Percentiles rank a stretch among this genome's conserved stretches.
Conservation (phyloP, 1,140 invertebrate genomes). For the Lanistes nyassanus region DNA sequence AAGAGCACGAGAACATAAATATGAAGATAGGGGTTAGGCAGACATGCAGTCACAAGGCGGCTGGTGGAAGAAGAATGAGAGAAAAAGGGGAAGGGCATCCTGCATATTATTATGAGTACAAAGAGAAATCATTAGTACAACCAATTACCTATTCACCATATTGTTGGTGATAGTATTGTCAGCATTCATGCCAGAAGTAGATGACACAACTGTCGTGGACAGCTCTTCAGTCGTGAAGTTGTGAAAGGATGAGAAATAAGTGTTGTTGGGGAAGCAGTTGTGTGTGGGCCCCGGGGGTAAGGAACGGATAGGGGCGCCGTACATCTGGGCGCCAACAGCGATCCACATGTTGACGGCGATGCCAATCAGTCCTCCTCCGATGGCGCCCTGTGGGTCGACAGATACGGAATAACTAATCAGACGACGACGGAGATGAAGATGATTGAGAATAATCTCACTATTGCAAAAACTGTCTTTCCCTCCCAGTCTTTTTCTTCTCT, state of each 20-base stretch:
- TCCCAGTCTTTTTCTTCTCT: too few relatives aligned
- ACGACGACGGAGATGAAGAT: not conserved
- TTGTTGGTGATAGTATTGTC: not conserved
- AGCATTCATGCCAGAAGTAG: not conserved
- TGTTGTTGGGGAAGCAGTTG: not conserved
- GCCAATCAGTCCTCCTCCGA: conserved; percentile 8
- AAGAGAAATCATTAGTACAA: too few relatives aligned
- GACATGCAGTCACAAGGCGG: not conserved
- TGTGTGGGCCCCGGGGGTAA: conserved; percentile 10
- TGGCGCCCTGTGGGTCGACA: conserved; percentile 1
- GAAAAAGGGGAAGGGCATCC: not conserved
- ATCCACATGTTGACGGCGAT: conserved; percentile 25
- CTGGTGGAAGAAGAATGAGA: not conserved
- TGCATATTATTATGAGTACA: not conserved
- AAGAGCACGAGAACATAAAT: too few relatives aligned
- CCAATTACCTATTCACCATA: not conserved
- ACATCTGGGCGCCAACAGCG: conserved; percentile 24
- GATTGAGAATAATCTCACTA: not conserved
- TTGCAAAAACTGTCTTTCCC: not conserved
- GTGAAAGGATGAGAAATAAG: not conserved
- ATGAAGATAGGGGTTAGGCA: too few relatives aligned
- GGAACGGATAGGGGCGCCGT: conserved; percentile 10
- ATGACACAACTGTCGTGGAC: not conserved
- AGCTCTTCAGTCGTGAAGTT: not conserved
- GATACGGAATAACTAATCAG: not conserved